Evolutionary conservation across 2,113 vertebrate species (phyloP).

Genomic region (Tychaedon coryphoeus): DNA sequence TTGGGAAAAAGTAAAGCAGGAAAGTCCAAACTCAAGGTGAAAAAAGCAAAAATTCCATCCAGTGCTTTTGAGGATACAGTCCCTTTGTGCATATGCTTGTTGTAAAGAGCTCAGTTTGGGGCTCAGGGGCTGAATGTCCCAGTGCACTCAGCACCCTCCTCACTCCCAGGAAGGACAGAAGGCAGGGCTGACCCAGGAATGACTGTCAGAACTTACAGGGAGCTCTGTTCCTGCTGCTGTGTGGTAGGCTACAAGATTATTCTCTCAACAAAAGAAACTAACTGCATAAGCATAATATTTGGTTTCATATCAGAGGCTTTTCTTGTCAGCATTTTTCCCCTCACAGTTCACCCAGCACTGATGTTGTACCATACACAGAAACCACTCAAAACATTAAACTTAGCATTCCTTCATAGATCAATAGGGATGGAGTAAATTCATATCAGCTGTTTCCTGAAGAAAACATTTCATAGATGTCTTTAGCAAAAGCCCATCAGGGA

Average conservation of each 20-base stretch:
- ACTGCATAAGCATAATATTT: not conserved
- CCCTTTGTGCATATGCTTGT: fast-evolving
- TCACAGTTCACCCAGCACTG: not conserved
- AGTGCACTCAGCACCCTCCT: not conserved
- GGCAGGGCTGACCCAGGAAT: not conserved
- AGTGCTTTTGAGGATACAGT: not conserved
- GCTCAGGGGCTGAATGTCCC: not conserved
- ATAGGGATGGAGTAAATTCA: not conserved
- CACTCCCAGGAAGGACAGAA: not conserved
- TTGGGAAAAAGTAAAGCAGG: not conserved
- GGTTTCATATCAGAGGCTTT: not conserved
- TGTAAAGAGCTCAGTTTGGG: not conserved
- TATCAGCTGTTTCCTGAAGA: not conserved
- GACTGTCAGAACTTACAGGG: not conserved
- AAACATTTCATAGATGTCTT: not conserved
- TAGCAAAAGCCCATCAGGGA: not conserved
- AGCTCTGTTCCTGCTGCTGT: not conserved
- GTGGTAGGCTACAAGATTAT: not conserved
- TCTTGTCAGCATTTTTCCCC: not conserved
- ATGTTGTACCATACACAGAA: not conserved
- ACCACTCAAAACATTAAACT: not conserved
- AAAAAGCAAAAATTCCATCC: not conserved
- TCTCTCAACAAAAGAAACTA: not conserved
- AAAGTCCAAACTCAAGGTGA: not conserved
- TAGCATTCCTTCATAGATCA: not conserved